phyloP scores from a whole-genome alignment of 2,797 vertebrate species.

The Typhlichthys eigenmanni region DNA sequence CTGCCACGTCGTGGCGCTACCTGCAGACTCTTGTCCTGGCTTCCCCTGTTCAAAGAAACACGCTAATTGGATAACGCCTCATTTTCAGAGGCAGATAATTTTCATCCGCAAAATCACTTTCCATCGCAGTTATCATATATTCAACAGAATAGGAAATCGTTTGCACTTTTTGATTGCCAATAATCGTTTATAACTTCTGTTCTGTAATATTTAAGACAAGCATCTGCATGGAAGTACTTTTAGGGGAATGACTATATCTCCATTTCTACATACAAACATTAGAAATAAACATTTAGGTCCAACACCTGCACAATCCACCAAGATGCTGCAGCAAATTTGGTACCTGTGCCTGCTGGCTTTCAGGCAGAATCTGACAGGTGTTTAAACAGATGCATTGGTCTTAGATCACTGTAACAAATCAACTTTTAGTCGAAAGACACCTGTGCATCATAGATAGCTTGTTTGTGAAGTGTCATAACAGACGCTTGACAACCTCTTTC shows the following conservation, averaged over 20 bases:
- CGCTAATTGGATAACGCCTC: no score
- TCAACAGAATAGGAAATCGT: no score
- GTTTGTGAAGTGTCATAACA: conserved; percentile 11
- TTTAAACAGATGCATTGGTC: conserved; percentile 23
- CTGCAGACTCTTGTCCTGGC: no score
- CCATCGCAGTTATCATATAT: no score
- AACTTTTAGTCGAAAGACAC: conserved; percentile 37
- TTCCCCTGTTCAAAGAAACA: no score
- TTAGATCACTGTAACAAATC: conserved; percentile 43
- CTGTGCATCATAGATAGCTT: conserved; percentile 45
- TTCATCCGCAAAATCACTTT: no score
- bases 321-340: conserved; percentile 19
- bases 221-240: conserved; percentile 17
- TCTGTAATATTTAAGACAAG: conserved; percentile 29
- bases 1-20: no score
- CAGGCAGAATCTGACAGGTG: conserved; percentile 24
- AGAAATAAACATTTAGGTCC: conserved; percentile 5
- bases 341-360: conserved; percentile 35
- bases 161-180: conserved; percentile 1
- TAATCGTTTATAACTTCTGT: conserved; percentile 2
- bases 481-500: neutral
- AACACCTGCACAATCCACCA: conserved; percentile 25
- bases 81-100: no score
- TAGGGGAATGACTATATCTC: conserved; percentile 11
- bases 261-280: conserved; percentile 11